Base-by-base conservation (phyloP, 2,113 vertebrate species). In the Protobothrops flavoviridis region DNA sequence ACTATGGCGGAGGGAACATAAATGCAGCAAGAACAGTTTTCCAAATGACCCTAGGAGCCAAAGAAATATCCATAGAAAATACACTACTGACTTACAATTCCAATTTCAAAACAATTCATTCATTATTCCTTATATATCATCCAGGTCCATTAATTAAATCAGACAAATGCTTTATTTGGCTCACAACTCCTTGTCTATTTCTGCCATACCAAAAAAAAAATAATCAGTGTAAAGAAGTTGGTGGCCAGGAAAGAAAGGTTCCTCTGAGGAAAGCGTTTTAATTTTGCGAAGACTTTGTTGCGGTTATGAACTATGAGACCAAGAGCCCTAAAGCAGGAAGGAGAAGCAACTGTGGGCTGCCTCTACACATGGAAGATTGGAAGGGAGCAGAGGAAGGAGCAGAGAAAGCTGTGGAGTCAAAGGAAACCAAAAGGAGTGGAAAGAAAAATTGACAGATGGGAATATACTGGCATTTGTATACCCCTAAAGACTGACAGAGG, bases 61-160 rank as follows among this genome's bases (percentile, higher is more conserved):
- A 39, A 81, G 33, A 81, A 39, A 39, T 81, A 39, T 9, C 69
- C 69, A 39, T 81, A 21, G 74, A 43, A 81, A 81, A 81, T 39
- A 21, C 74, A 43, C 11, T 53, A 64, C 23, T 20, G 23, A 26
- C 2, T 45, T 48, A 39, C 23, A 55, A 55, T 43, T 33, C 48
- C 13, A 69, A 13, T n/a, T 93, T 43, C 21, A 87, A 57, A 90
- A 90, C 87, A 93, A 90, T 33, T 15, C 15, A 69, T 90, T 93
- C 15, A 43, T 74, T 88, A 88, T 13, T 92, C 59, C 48, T 29
- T 29, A 87, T 64, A 53, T 52, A 56, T 8, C 48, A 64, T n/a
- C 3, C 56, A 61, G 43, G 29, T 3, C 15, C 43, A 87, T 45
- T 52, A 23, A 29, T 23, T 53, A 23, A 26, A 33, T 81, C 59